Evolutionary conservation across 2,797 vertebrate genomes (phyloP), one percentile per base, ranked within the genome.

Genomic region (Danio albolineatus): DNA sequence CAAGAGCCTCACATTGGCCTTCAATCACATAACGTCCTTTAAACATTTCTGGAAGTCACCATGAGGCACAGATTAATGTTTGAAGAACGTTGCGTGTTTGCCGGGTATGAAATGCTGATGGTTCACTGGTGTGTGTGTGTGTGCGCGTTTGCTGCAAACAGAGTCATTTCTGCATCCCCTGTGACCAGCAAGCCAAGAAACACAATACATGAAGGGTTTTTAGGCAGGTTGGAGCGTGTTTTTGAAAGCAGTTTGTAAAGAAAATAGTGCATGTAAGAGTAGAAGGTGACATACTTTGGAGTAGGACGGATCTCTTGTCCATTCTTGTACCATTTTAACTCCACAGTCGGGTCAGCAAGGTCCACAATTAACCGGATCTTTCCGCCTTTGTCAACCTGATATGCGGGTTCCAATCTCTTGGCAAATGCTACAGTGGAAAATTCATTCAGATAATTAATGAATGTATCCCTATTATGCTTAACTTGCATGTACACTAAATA

Each of bases 281-380:
- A 44, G 10, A 3, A 49, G 16, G 49, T 9, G n/a, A 94, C 98
- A 90, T 97, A 99, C 98, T 98, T 99, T 81, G 97, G 95, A 85
- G 92, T 91, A 7, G 98, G 95, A 60, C 97, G 95, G 87, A 99
- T 98, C 91, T 99, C 98, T 85, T 98, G 97, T 43, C 98, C 98
- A 61, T 99, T 99, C 95, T 99, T 99, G 90, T 96, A 99, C 98
- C 98, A 99, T 91, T 99, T 99, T 79, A 99, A 94, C 17, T 99
- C 98, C 82, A 98, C 91, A 1, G 97, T 99, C 70, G 98, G 98
- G 85, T 99, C 98, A 54, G 97, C 95, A 75, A 99, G 89, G 51
- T 99, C 98, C 60, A 99, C 98, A 28, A 93, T 90, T 87, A 99
- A 92, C 60, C 96, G 95, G 73, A 99, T 97, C 90, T 92, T 97